These are phyloP conservation scores for Mellilla xanthometata DNA, from an alignment of 2,888 invertebrate species.

Conservation along the genomic window DNA sequence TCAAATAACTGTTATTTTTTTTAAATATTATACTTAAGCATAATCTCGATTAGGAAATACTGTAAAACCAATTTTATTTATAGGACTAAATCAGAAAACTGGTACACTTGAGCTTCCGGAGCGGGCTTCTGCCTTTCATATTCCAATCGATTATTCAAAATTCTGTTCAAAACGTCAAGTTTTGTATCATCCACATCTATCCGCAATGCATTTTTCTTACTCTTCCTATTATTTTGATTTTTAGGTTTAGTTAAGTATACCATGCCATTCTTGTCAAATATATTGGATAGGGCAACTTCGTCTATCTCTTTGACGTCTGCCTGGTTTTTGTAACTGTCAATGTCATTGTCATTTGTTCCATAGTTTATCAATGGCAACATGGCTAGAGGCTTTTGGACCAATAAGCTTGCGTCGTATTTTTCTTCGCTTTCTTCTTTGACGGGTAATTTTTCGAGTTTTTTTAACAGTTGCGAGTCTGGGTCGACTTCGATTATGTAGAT, in stretches of 20 bases:
- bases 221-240: too few species aligned
- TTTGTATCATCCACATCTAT: too few species aligned
- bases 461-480: neutral
- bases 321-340: too few species aligned
- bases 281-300: neutral
- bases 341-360: neutral
- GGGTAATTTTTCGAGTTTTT: neutral
- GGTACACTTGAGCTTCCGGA: neutral
- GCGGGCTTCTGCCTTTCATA: neutral
- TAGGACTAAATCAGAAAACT: constrained; percentile 16
- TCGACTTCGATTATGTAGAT: neutral
- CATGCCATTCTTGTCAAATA: constrained; percentile 8
- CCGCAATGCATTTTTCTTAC: too few species aligned
- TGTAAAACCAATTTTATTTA: constrained; percentile 4
- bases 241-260: neutral
- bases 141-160: neutral
- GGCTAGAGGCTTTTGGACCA: neutral
- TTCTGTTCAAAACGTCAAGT: neutral
- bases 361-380: neutral
- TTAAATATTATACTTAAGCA: too few species aligned
- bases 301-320: too few species aligned
- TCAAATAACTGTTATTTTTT: too few species aligned
- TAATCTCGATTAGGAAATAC: too few species aligned
- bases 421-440: too few species aligned
- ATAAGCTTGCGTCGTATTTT: too few species aligned